Base-by-base conservation (phyloP, 2,888 invertebrate species). In the Euclidia mi region DNA sequence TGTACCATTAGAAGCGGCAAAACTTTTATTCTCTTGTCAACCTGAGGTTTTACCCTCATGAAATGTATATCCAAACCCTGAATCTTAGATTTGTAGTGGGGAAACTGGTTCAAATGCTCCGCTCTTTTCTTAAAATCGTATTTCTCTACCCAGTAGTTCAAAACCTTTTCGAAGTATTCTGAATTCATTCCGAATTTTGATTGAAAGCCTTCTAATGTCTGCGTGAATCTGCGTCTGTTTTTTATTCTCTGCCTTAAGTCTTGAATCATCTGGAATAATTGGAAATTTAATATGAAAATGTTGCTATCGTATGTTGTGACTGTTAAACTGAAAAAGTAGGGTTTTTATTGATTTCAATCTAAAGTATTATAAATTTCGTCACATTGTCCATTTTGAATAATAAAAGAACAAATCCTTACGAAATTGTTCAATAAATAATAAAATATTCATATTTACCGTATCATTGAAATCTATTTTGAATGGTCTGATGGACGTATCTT, bases 161-260 rank as follows among this genome's bases (percentile, higher is more conserved):
- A 79, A 34, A 98, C 88, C 43, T 95, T 95, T 55, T 96, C 91
- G 41, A 98, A 88, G 65, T 96, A 96, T 14, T 96, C 94, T 0
- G 96, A 94, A 80, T 98, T 97, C 79, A 98, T 96, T 11, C 99
- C 99, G 81, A 98, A 98, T 78, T 97, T 95, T 75, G 98, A 98
- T 32, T 95, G 95, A 0, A 95, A 94, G 35, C 95, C 96, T 84
- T 97, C 96, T 64, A 97, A 82, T 0, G 97, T 96, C 59, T 90
- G 91, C 3, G 95, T 91, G 1, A 94, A 84, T 6, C 94, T 89
- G 12, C 95, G 93, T 43, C 91, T 92, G 45, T 91, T 93, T 69
- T 62, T 82, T 45, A 98, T 88, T 45, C 97, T 94, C 12, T 88
- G 71, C 66, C 95, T 95, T 37, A 97, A 88, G 73, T 96, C 96